Evolutionary conservation across 1,140 invertebrate species (phyloP), one percentile per base, ranked within the genome.

Genomic region (Nymphalis io): DNA sequence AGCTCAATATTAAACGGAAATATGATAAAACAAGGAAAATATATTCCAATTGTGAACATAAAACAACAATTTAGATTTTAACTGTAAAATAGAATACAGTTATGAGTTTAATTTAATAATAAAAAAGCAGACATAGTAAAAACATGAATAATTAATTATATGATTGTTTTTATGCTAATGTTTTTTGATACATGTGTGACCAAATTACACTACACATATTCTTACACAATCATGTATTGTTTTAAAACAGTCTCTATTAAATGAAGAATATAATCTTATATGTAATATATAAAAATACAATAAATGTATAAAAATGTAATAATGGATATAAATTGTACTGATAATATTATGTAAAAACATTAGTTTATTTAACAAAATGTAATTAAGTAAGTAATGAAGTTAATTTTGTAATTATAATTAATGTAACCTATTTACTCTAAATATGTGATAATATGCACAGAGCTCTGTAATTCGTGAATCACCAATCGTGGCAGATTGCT

Each of bases 401-500:
- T 21, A 21, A 63, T 62, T 68, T 57, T 59, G 33, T 18, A 58
- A 40, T 21, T 55, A 61, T 76, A 80, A 78, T 76, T 73, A 70
- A 69, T 74, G 67, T 76, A 81, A 79, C 73, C 77, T 75, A 75
- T 73, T 75, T 66, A 67, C 68, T 55, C 71, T 68, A 71, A 78
- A 80, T 74, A 74, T 75, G 72, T 76, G 78, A 75, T 78, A 81
- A 81, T 66, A 66, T 79, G 63, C 69, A 70, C 16, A 38, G 63
- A 74, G 66, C 77, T 70, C 63, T 73, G 69, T 74, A 70, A 82
- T 76, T 68, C 79, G 64, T 88, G 85, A 89, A 69, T 86, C 86
- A 87, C 77, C 85, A 86, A 86, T 87, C 76, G 69, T 33, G 71
- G 78, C 78, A 83, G 74, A 85, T 85, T 87, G 80, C 68, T 80